Percentiles rank a stretch among this genome's conserved stretches.
phyloP scores from a whole-genome alignment of 2,888 invertebrate species.

The Stegana nigrithorax region DNA sequence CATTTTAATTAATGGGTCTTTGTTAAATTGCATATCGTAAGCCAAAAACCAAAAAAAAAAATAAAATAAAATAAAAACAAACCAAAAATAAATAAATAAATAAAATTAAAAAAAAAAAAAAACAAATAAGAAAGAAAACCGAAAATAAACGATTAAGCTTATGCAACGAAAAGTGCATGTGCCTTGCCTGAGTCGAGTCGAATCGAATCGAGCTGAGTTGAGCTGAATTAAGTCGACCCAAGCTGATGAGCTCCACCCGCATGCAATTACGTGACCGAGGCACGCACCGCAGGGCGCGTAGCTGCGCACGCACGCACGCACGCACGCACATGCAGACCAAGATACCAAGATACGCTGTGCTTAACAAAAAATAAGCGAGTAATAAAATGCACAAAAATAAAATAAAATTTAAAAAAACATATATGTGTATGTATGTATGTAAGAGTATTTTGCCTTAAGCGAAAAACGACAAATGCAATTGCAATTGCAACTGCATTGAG shows the following conservation, averaged over 20 bases:
- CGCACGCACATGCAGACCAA: neutral
- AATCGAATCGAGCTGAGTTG: neutral
- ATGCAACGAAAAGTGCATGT: no score
- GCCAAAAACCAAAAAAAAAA: no score
- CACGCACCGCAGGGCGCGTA: no score
- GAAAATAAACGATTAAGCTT: no score
- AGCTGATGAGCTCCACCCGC: conserved; percentile 32
- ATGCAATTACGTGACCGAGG: conserved; percentile 45
- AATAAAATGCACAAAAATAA: neutral
- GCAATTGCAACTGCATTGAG: neutral
- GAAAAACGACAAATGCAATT: neutral
- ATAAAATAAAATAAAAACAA: no score
- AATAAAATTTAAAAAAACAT: conserved; percentile 23
- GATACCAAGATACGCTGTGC: no score
- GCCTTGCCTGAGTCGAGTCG: neutral
- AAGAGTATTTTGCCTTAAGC: neutral
- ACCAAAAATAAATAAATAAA: no score
- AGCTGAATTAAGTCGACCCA: neutral
- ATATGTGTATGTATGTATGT: conserved; percentile 39
- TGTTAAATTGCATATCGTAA: no score
- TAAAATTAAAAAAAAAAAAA: no score
- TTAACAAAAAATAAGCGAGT: neutral
- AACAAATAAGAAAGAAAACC: no score
- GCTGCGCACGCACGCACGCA: no score
- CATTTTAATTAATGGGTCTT: no score